Evolutionary conservation across 2,888 invertebrate genomes (phyloP).

Genomic region (Epinotia ramella): DNA sequence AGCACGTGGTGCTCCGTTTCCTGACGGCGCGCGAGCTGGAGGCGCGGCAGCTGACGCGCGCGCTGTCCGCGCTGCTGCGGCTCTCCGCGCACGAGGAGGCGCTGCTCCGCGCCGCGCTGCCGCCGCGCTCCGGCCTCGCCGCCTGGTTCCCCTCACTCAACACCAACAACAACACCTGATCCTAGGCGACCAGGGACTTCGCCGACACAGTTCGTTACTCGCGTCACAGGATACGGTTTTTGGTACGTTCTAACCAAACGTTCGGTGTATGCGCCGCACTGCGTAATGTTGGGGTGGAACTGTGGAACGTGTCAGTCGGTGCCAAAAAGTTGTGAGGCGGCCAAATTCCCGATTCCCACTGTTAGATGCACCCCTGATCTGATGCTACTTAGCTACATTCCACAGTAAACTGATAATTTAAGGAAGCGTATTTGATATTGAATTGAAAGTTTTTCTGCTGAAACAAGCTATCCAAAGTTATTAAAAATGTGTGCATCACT

Average conservation of each 20-base stretch:
- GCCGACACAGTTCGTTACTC: neutral
- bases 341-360: neutral
- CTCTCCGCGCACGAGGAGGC: slow-evolving; percentile 95
- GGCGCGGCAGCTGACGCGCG: slow-evolving; percentile 95
- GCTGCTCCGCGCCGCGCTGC: slow-evolving; percentile 90
- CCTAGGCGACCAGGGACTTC: neutral
- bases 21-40: slow-evolving; percentile 94
- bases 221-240: neutral
- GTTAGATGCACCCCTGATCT: neutral
- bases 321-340: neutral
- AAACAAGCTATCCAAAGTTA: neutral
- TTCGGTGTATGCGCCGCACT: neutral
- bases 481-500: neutral
- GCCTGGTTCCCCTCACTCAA: slow-evolving; percentile 75
- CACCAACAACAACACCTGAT: slow-evolving; percentile 63
- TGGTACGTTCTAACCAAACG: neutral
- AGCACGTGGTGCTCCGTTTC: slow-evolving; percentile 97
- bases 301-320: neutral
- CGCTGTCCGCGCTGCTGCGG: slow-evolving; percentile 93
- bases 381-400: neutral
- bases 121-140: slow-evolving; percentile 73
- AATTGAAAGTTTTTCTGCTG: neutral
- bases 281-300: neutral
- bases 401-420: neutral
- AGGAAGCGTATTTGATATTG: neutral